Base-by-base conservation (phyloP, 1,140 invertebrate genomes). In the Condylostylus longicornis region DNA sequence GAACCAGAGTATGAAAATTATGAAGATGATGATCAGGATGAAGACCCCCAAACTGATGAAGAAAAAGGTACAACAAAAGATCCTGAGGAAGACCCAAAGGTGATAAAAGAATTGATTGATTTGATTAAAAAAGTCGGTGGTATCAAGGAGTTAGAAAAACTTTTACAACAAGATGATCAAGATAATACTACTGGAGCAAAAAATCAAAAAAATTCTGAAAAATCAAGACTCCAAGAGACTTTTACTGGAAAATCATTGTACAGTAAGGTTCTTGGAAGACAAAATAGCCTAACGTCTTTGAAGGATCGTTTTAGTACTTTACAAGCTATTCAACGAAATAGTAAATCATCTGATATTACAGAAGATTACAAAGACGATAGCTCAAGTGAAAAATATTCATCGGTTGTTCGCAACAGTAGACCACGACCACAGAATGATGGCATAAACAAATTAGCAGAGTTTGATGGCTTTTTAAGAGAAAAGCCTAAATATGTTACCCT, bases 121-220 rank as follows among this genome's bases (percentile, higher is more conserved):
- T 62, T 88, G 0, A 87, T 88, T 29, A 83, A 80, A 52, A 86
- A 85, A 74, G 75, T 81, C 40, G 80, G 82, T 53, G 82, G 81
- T 13, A 69, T 85, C 2, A 81, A 84, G 52, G 75, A 86, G 48
- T 54, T 86, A 9, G 81, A 85, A 51, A 85, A 81, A 50, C 80
- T 84, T 38, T 53, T 85, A 18, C 61, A 70, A 18, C 47, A 70
- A 4, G 66, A 74, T 33, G 71, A 73, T n/a, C 63, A 62, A 21
- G 54, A 49, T 30, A 47, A 47, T 6, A 49, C 49, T 3, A 53
- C 53, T 2, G 47, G 46, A 6, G 37, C 48, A 4, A 54, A 50
- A 14, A 35, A 41, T n/a, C 53, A 43, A 19, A 39, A 28, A 20
- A n/a, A n/a, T n/a, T n/a, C n/a, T n/a, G n/a, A n/a, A n/a, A n/a